Evolutionary conservation across 2,797 vertebrate genomes (phyloP), one percentile per base, ranked within the genome.

Genomic region (Staurois parvus): DNA sequence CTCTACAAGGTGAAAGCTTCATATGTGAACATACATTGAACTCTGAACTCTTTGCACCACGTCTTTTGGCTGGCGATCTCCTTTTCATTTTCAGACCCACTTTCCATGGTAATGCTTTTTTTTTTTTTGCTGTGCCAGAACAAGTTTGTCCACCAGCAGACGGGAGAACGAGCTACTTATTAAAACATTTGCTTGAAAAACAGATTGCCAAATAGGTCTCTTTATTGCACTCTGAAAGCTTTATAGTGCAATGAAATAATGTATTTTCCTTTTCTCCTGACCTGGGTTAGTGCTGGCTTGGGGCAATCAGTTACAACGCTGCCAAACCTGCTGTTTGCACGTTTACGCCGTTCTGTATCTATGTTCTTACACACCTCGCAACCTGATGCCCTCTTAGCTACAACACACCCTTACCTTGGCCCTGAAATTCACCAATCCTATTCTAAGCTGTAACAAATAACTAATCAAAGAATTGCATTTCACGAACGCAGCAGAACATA

Each of bases 11-110:
- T 94, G 93, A 93, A 93, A 92, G 89, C 91, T 90, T 85, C 90
- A 89, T 91, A 89, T 89, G 91, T 89, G 93, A 95, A 94, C 91
- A 93, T 89, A 91, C 89, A 88, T 87, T 94, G 94, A 95, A 93
- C 94, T 89, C 86, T 92, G 93, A 94, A 94, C 95, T 94, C 92
- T 92, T 87, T 91, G 94, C 95, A 93, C 92, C 94, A 91, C 91
- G 92, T 93, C 93, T 90, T 92, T 92, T 92, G 92, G 92, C 92
- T 88, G 91, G 92, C 90, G 89, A 89, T 88, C 91, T 89, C 90
- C 90, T 75, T 86, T 88, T 86, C 87, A 88, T 88, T 66, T 82
- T 81, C 78, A 29, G 32, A 72, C 70, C 52, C 42, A 72, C 67
- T 64, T 76, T 59, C 30, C 77, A 56, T 42, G 69, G 84, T 62